Percentiles rank a stretch among this genome's conserved stretches.
phyloP scores from a whole-genome alignment of 2,888 invertebrate species.

The Limnephilus rhombicus region DNA sequence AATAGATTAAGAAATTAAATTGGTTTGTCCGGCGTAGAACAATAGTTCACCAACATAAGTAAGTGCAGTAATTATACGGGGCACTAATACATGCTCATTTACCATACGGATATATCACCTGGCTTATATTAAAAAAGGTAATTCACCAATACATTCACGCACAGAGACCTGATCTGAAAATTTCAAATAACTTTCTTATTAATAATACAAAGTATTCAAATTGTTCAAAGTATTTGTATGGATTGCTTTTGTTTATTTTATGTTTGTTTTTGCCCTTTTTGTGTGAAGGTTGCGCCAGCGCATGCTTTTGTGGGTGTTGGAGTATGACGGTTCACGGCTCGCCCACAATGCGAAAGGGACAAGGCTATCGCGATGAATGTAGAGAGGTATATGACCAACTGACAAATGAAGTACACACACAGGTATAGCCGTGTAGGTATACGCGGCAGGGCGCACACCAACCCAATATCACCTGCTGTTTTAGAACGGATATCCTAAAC shows the following conservation, averaged over 20 bases:
- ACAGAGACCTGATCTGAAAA: not conserved
- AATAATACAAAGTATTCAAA: conserved; percentile 12
- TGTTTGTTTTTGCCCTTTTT: not conserved
- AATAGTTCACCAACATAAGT: conserved; percentile 54
- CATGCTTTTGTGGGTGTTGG: conserved; percentile 32
- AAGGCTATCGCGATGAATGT: conserved; percentile 40
- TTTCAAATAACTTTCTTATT: not conserved
- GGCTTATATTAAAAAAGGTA: conserved; percentile 55
- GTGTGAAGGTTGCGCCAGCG: not conserved
- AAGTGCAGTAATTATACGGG: conserved; percentile 16
- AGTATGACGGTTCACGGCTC: conserved; percentile 42
- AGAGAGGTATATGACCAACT: conserved; percentile 32
- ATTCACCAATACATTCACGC: conserved; percentile 48
- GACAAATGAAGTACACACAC: conserved; percentile 49
- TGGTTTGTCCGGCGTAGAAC: conserved; percentile 41
- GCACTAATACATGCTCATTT: conserved; percentile 2
- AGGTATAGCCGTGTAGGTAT: not conserved
- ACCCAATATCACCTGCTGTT: conserved; percentile 57
- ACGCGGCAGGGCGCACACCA: conserved; percentile 45
- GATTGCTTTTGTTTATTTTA: not conserved
- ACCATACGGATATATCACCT: conserved; percentile 45
- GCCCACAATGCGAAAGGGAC: conserved; percentile 58
- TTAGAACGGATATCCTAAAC: conserved; percentile 35
- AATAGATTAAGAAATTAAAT: conserved; percentile 31
- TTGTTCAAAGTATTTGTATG: not conserved